Base-by-base conservation (phyloP, 2,888 invertebrate genomes). In the Ditula angustiorana region DNA sequence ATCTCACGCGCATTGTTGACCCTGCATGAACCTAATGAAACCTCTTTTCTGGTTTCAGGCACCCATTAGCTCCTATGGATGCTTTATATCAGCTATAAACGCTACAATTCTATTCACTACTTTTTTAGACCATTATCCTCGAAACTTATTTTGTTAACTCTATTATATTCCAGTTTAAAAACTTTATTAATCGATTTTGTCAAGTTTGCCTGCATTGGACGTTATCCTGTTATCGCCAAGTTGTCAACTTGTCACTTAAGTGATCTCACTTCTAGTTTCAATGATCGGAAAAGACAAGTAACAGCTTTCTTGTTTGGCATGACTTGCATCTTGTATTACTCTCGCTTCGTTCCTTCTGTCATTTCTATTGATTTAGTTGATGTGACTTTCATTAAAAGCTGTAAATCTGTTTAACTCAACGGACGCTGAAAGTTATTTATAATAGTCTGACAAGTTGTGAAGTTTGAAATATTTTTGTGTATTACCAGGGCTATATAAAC, bases 251-350 rank as follows among this genome's bases (percentile, higher is more conserved):
- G 33, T 13, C 35, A 16, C 4, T 5, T 19, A 41, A 41, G n/a
- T 16, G 11, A 26, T 30, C 28, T 50, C 11, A 30, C 47, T 47
- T 41, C 7, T 50, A 26, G 16, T 30, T 21, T 41, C 10, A 8
- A 16, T 13, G 47, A 30, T 19, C 11, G 50, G 30, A 50, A 11
- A 53, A 21, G 52, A 23, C 19, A 44, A 16, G 16, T 30, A 33
- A 5, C 21, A 53, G 23, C 35, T 53, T 53, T 53, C 23, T 53
- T 53, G 23, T 35, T 35, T 11, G 23, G 21, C n/a, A 53, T 53
- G 53, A 53, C 53, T 53, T 33, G 33, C 35, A 53, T 23, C n/a
- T 53, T 13, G 4, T 13, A 5, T 24, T 35, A 35, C 53, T 53
- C 35, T 53, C 53, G 53, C 35, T 53, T 23, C 35, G 8, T 16